phyloP scores from a whole-genome alignment of 2,113 vertebrate genomes.

The Poeciliopsis occidentalis region DNA sequence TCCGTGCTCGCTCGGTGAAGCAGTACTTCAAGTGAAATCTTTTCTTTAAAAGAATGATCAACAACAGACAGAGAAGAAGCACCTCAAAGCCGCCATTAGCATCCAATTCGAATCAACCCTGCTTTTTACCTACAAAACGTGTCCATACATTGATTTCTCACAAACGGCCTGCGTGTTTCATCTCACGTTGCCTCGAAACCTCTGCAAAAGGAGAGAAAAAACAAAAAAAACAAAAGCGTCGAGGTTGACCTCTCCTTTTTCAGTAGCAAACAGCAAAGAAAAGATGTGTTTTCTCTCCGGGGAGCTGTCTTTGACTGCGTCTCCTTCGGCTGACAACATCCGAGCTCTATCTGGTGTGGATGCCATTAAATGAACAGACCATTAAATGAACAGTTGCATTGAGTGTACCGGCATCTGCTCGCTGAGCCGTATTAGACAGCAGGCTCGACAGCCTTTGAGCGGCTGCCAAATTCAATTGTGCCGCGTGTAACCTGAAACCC shows the following conservation, averaged over 20 bases:
- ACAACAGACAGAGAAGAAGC: background rate
- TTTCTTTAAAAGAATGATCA: conserved; percentile 21
- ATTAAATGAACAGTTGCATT: conserved; percentile 54
- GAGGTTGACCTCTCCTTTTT: conserved; percentile 24
- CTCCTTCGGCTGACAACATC: conserved; percentile 24
- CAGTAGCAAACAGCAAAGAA: conserved; percentile 19
- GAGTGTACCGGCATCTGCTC: conserved; percentile 25
- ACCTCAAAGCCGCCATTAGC: background rate
- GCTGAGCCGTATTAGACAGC: conserved; percentile 35
- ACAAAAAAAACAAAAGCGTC: background rate
- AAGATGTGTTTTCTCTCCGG: conserved; percentile 19
- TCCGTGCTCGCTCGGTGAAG: background rate
- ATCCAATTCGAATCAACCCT: background rate
- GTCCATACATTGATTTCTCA: background rate
- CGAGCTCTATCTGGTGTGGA: conserved; percentile 36
- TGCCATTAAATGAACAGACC: conserved; percentile 55
- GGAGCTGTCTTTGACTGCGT: conserved; percentile 32
- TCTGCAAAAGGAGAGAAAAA: background rate
- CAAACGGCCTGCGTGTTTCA: background rate
- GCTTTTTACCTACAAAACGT: background rate
- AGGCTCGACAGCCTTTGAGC: conserved; percentile 30
- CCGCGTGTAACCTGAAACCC: conserved; percentile 11
- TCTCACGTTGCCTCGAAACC: conserved; percentile 2
- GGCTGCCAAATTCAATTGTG: conserved; percentile 28
- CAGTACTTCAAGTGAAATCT: conserved; percentile 20